These are phyloP conservation scores for Poecilia picta DNA, from an alignment of 2,797 vertebrate genomes.

Conservation along the genomic window DNA sequence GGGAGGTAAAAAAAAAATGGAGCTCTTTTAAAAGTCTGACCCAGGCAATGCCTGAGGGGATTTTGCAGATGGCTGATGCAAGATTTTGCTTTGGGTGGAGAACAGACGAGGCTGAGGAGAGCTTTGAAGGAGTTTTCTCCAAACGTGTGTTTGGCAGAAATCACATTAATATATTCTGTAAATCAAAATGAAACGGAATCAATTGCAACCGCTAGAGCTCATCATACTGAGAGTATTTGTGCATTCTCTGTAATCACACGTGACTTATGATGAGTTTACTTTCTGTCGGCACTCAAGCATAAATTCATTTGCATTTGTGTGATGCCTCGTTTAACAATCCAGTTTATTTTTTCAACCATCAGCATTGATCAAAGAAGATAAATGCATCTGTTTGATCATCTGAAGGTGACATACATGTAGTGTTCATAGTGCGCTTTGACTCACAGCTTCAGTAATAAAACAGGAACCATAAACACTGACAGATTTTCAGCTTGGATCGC, in stretches of 20 bases:
- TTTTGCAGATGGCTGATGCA: conserved; percentile 55
- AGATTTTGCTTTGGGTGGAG: conserved; percentile 47
- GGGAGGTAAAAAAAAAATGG: neutral
- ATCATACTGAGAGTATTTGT: neutral
- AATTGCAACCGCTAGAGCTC: neutral
- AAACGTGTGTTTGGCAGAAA: neutral
- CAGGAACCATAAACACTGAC: neutral
- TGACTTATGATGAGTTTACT: neutral
- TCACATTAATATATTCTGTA: neutral
- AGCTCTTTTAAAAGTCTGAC: neutral
- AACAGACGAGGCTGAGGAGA: neutral
- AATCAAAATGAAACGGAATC: neutral
- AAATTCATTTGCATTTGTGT: neutral
- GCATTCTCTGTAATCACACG: neutral
- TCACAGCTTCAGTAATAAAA: neutral
- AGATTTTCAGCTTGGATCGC: neutral
- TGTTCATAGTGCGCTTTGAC: neutral
- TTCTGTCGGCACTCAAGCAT: neutral
- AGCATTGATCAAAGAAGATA: neutral
- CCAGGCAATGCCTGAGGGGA: neutral
- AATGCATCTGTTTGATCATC: neutral
- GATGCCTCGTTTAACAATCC: neutral
- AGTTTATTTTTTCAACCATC: neutral
- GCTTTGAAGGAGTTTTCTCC: neutral
- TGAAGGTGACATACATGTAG: neutral